Evolutionary conservation across 2,888 invertebrate genomes (phyloP).

Genomic region (Caenorhabditis doughertyi): DNA sequence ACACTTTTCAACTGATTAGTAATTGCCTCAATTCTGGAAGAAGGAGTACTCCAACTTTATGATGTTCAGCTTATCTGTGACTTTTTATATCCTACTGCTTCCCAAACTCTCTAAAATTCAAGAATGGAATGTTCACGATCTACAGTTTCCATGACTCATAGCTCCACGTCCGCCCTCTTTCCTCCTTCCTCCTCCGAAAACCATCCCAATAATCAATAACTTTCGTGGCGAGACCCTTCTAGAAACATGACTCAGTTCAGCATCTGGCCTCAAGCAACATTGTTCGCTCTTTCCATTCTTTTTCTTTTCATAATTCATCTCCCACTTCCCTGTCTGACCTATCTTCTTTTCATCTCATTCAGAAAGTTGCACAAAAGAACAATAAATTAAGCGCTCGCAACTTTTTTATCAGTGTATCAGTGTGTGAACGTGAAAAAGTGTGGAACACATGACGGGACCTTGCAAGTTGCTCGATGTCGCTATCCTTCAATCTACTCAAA

Average conservation of each 20-base stretch:
- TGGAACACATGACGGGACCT: constrained; percentile 51
- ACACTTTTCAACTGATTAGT: too few species aligned
- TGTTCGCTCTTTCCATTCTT: background rate
- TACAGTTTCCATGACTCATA: too few species aligned
- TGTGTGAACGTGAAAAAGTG: constrained; percentile 52
- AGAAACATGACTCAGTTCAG: background rate
- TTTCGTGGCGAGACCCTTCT: constrained; percentile 15
- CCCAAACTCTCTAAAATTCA: too few species aligned
- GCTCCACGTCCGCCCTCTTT: too few species aligned
- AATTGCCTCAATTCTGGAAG: too few species aligned
- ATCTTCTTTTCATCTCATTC: background rate
- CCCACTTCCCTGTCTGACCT: background rate
- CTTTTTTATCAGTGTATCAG: too few species aligned
- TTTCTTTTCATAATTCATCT: background rate
- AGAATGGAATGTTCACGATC: too few species aligned
- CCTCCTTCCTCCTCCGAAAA: too few species aligned
- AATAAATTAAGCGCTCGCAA: background rate
- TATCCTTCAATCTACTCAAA: constrained; percentile 5
- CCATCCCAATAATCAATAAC: background rate
- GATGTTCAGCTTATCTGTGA: too few species aligned
- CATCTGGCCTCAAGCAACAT: background rate
- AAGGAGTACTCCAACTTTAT: too few species aligned
- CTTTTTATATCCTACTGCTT: too few species aligned
- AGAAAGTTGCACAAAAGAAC: background rate
- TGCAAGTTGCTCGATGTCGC: constrained; percentile 53